These are phyloP conservation scores for Pogona vitticeps DNA, from an alignment of 2,113 vertebrate species.

Conservation along the genomic window DNA sequence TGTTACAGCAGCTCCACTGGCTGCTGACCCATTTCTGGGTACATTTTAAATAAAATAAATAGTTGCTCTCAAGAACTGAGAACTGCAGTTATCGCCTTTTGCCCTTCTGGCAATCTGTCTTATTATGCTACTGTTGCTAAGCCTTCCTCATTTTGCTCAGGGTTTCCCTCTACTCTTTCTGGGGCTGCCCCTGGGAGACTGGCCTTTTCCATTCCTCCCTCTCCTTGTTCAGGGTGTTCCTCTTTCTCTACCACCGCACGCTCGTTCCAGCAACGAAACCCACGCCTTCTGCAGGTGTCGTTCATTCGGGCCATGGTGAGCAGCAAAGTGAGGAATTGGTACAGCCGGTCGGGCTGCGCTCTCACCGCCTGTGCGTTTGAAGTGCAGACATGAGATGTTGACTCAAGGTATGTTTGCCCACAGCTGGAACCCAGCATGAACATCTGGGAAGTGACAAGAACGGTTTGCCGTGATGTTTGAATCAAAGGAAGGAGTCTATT, in stretches of 20 bases:
- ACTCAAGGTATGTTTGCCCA: slow-evolving; percentile 2
- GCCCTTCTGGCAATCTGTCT: neutral
- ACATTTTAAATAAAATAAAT: too few relatives aligned
- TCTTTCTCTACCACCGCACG: neutral
- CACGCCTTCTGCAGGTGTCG: neutral
- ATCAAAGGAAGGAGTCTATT: neutral
- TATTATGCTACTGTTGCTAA: neutral
- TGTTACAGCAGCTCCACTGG: too few relatives aligned
- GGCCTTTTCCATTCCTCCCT: neutral
- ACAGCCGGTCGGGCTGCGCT: too few relatives aligned
- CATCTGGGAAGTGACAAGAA: neutral
- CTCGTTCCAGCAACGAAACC: neutral
- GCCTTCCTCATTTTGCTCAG: neutral
- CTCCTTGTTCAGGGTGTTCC: too few relatives aligned
- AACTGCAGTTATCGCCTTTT: too few relatives aligned
- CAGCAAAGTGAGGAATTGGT: neutral
- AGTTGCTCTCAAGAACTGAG: too few relatives aligned
- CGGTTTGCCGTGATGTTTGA: neutral
- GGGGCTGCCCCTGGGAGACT: neutral
- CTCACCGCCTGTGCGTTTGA: neutral
- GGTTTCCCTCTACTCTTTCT: neutral
- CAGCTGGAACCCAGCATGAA: neutral
- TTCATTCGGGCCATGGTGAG: neutral
- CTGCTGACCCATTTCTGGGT: too few relatives aligned
- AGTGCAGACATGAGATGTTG: neutral